Evolutionary conservation across 2,113 vertebrate species (phyloP).

Genomic region (Zosterops pallidus): DNA sequence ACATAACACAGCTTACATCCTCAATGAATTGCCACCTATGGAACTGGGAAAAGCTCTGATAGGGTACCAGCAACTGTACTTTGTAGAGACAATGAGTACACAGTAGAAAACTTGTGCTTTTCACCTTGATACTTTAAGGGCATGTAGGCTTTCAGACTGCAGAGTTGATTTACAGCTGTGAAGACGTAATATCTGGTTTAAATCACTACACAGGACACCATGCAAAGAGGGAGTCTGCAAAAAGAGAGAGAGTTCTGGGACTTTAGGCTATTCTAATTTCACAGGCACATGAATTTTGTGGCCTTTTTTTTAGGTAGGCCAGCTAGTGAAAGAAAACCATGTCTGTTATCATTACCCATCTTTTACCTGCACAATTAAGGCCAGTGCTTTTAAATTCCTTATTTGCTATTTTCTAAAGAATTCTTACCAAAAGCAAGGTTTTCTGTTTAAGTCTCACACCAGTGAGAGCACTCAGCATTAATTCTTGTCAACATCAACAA

Average conservation of each 20-base stretch:
- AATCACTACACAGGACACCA: fast-evolving
- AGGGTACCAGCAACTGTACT: background rate
- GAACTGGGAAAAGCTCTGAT: background rate
- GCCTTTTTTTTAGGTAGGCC: background rate
- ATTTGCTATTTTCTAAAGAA: background rate
- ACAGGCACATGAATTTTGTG: background rate
- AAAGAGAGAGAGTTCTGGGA: background rate
- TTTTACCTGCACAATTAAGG: background rate
- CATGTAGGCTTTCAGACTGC: background rate
- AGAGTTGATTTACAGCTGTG: background rate
- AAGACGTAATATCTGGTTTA: background rate
- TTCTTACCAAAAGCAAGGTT: fast-evolving
- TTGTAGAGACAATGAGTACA: background rate
- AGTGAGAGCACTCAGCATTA: background rate
- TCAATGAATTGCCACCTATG: background rate
- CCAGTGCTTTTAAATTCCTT: background rate
- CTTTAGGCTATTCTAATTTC: background rate
- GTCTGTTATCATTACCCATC: background rate
- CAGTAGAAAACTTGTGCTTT: background rate
- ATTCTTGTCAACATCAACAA: background rate
- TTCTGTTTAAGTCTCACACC: background rate
- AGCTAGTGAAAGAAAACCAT: background rate
- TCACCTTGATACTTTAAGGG: background rate
- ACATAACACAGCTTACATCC: background rate
- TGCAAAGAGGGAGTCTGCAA: background rate